Evolutionary conservation across 2,797 vertebrate genomes (phyloP), one percentile per base, ranked within the genome.

Genomic region (Apogon hyalosoma): DNA sequence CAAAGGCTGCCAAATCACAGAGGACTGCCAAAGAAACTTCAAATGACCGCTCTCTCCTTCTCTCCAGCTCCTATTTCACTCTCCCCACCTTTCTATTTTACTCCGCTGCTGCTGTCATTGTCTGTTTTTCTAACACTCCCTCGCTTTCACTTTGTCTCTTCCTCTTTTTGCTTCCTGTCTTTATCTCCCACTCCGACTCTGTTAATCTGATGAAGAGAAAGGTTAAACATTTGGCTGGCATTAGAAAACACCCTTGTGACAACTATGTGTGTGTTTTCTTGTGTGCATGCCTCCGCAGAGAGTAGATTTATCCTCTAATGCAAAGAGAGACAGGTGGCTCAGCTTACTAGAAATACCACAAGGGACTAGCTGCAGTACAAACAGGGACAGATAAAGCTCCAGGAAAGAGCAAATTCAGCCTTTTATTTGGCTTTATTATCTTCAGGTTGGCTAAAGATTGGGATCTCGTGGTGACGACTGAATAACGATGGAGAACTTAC

Each of bases 1-100:
- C 49, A 60, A 24, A 58, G 63, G 69, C 73, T 88, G 88, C 90
- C 90, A 91, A 85, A 70, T 78, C 41, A 70, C 33, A 73, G 83
- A 87, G 85, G 80, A 79, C 87, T 87, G 90, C 90, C 90, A 89
- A 79, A 56, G 56, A 75, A 86, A 86, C 88, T 88, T 85, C 84
- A 88, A 87, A 90, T 88, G 85, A 85, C 79, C 66, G 63, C 61
- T 71, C 72, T 86, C 80, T 77, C 69, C 80, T 80, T 51, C 67
- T 60, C 68, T 55, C n/a, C 24, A 7, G 58, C 63, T 61, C 41
- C 53, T 48, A 36, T 75, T 75, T 57, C 5, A 0, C 72, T 57
- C 57, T 58, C 40, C 45, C 28, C 41, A 45, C 52, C 57, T 67
- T 54, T 67, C 45, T 19, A 0, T 41, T 69, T 47, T 18, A 46